Percentiles rank a stretch among this genome's conserved stretches.
phyloP scores from a whole-genome alignment of 2,113 vertebrate genomes.

The Solenodon paradoxus region DNA sequence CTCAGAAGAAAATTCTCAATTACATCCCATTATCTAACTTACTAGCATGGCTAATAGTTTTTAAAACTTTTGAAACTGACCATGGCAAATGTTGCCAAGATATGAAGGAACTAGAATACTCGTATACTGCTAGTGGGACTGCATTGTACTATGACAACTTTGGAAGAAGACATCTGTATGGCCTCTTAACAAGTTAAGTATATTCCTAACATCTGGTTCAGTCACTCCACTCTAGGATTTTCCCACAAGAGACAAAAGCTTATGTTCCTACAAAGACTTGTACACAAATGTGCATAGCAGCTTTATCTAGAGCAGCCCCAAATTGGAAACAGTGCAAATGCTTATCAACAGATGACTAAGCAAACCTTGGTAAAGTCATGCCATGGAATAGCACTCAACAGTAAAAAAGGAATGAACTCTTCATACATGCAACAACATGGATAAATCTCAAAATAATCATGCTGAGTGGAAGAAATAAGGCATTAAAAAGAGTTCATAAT shows the following conservation, averaged over 20 bases:
- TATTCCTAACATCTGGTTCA: not conserved
- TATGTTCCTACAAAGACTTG: not conserved
- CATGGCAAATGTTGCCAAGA: not conserved
- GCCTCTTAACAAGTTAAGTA: not conserved
- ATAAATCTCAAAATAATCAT: not conserved
- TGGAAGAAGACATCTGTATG: not conserved
- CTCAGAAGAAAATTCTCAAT: conserved; percentile 11
- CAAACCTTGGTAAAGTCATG: not conserved
- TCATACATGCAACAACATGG: not conserved
- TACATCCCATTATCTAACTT: not conserved
- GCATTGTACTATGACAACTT: not conserved
- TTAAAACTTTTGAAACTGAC: not conserved
- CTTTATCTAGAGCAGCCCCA: not conserved
- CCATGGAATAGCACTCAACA: not conserved
- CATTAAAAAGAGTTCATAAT: not conserved
- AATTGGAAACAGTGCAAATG: not conserved
- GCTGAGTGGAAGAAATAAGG: not conserved
- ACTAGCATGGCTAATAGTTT: not conserved
- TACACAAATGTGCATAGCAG: too few relatives aligned
- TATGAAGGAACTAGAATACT: not conserved
- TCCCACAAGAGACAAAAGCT: not conserved
- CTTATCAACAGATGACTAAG: not conserved
- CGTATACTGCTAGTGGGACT: not conserved
- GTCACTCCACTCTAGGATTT: not conserved
- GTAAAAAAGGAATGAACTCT: not conserved